phyloP scores from a whole-genome alignment of 2,113 vertebrate genomes.

The Neolamprologus caudopunctatus region DNA sequence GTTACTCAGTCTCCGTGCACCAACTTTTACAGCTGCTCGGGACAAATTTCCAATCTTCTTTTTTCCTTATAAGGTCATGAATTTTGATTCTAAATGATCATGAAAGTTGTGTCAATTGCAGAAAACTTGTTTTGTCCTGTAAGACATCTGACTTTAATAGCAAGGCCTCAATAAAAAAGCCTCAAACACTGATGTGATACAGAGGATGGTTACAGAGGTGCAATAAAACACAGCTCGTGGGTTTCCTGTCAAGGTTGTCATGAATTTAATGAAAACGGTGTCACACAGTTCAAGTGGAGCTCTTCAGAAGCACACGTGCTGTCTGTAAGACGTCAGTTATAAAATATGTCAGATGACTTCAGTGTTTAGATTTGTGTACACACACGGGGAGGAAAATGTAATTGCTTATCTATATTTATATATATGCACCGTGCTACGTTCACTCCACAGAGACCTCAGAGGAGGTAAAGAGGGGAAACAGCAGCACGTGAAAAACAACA shows the following conservation, averaged over 20 bases:
- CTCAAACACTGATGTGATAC: rapidly evolving
- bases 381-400: not conserved
- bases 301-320: not conserved
- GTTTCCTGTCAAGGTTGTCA: not conserved
- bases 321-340: not conserved
- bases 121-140: not conserved
- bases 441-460: not conserved
- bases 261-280: not conserved
- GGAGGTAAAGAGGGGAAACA: not conserved
- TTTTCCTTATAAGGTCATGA: not conserved
- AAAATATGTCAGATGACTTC: not conserved
- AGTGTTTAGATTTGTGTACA: not conserved
- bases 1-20: not conserved
- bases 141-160: not conserved
- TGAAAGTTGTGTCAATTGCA: rapidly evolving
- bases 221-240: not conserved
- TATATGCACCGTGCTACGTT: not conserved
- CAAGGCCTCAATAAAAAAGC: not conserved
- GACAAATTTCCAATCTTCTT: not conserved
- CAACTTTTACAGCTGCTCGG: not conserved
- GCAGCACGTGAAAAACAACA: not conserved
- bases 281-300: not conserved
- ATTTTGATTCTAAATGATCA: not conserved
- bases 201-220: not conserved
- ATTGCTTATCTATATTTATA: not conserved